Base-by-base conservation (phyloP, 1,140 invertebrate genomes). In the Elysia chlorotica region DNA sequence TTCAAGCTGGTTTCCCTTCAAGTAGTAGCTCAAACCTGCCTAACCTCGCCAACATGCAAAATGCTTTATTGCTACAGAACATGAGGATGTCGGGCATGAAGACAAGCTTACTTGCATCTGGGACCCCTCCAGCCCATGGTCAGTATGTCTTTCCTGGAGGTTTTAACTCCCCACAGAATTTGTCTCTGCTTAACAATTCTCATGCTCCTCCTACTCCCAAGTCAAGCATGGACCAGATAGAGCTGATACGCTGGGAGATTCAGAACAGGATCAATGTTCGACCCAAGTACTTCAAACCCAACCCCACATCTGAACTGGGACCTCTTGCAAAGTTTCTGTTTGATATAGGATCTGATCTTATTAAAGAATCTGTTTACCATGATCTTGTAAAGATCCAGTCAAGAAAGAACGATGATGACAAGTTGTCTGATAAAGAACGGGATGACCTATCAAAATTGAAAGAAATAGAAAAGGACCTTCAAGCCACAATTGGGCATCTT, bases 271-370 rank as follows among this genome's bases (percentile, higher is more conserved):
- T 81, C 54, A 76, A 79, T 69, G 78, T 79, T 59, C 81, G 80
- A 41, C 79, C 79, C 19, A 82, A 81, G 61, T 81, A 74, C 30
- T 78, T 76, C 62, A 79, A 81, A 71, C 75, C 76, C 14, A 80
- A 80, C 38, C 77, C 80, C 14, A 78, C 80, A 19, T 73, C 74
- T 31, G 81, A 84, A 23, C 65, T 85, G 1, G 82, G 93, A 85
- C 92, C 95, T 2, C 86, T 96, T 54, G 95, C 96, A 2, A 95
- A 95, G 84, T 96, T 98, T 84, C 95, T 98, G 77, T 94, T 94
- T 86, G 94, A 96, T 80, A 94, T 98, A 75, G 96, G 96, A 10
- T 90, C 95, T 63, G 95, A 94, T 85, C 89, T 97, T 71, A 95
- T 96, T 1, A 95, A 96, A 85, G 95, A 98, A 85, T 94, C 92